Evolutionary conservation across 1,140 invertebrate species (phyloP).

Genomic region (Delia radicum): DNA sequence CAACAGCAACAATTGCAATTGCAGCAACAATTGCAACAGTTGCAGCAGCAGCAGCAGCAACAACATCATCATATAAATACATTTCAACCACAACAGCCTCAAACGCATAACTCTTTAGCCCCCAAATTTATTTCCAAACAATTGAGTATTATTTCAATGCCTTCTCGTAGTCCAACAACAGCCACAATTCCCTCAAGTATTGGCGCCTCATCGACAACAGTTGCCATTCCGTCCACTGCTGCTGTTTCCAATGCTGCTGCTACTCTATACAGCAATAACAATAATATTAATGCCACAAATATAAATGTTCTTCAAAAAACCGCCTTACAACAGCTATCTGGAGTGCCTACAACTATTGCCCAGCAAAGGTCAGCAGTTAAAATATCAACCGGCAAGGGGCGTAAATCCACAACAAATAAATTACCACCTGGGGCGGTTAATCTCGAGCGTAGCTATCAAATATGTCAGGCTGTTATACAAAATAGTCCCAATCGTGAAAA

Average conservation of each 20-base stretch:
- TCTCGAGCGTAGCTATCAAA: slow-evolving; percentile 91
- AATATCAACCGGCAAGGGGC: slow-evolving; percentile 49
- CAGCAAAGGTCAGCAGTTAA: slow-evolving; percentile 50
- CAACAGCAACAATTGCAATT: slow-evolving; percentile 45
- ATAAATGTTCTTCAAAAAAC: slow-evolving; percentile 46
- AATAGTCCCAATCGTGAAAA: slow-evolving; percentile 87
- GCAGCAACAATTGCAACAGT: slow-evolving; percentile 40
- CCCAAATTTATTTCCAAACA: slow-evolving; percentile 48
- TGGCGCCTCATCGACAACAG: slow-evolving; percentile 24
- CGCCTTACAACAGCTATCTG: slow-evolving; percentile 54
- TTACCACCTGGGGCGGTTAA: slow-evolving; percentile 86
- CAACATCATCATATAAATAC: slow-evolving; percentile 36
- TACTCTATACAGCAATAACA: slow-evolving; percentile 15
- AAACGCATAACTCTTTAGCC: slow-evolving; percentile 10
- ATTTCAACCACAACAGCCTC: slow-evolving; percentile 33
- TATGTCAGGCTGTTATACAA: slow-evolving; percentile 92
- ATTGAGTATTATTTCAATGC: slow-evolving; percentile 50
- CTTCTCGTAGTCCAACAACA: slow-evolving; percentile 37
- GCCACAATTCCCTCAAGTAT: slow-evolving; percentile 34
- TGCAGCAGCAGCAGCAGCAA: slow-evolving; percentile 30
- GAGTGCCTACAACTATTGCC: slow-evolving; percentile 53
- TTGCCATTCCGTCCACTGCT: slow-evolving; percentile 47
- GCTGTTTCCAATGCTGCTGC: slow-evolving; percentile 18
- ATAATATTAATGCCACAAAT: neutral
- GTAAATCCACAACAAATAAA: slow-evolving; percentile 63